Percentiles rank a stretch among this genome's conserved stretches.
These are phyloP conservation scores for Clostera curtula DNA, from an alignment of 2,888 invertebrate species.

Conservation along the genomic window DNA sequence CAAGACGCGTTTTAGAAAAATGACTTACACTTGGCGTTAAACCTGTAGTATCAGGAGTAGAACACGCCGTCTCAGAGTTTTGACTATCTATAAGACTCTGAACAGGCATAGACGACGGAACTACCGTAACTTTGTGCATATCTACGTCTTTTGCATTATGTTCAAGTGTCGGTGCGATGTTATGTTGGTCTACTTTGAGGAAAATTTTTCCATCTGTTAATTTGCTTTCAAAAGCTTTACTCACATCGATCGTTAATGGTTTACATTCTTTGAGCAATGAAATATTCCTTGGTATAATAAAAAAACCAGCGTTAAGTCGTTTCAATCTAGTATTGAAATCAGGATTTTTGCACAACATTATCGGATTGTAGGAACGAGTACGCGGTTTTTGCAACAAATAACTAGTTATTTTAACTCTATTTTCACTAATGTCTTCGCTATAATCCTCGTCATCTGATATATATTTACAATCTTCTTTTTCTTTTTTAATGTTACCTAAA, in stretches of 20 bases:
- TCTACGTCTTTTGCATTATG: slow-evolving; percentile 10
- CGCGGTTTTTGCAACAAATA: slow-evolving; percentile 49
- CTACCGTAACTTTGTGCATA: slow-evolving; percentile 21
- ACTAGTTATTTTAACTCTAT: slow-evolving; percentile 38
- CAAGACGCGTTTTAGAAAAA: no score
- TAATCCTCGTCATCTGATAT: slow-evolving; percentile 3
- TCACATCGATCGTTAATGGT: slow-evolving; percentile 54
- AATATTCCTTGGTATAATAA: slow-evolving; percentile 44
- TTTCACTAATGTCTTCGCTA: slow-evolving; percentile 16
- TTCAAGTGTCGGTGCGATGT: slow-evolving; percentile 7
- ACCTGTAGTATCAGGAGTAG: no score
- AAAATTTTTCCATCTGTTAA: slow-evolving; percentile 43
- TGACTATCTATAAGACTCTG: slow-evolving; percentile 39
- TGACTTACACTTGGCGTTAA: no score
- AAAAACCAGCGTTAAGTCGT: slow-evolving; percentile 48
- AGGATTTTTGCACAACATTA: slow-evolving; percentile 59
- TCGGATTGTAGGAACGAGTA: slow-evolving; percentile 45
- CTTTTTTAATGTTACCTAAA: slow-evolving; percentile 7
- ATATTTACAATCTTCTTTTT: no score
- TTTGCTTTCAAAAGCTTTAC: slow-evolving; percentile 52
- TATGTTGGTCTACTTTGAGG: slow-evolving; percentile 22
- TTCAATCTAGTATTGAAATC: slow-evolving; percentile 61
- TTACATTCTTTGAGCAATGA: slow-evolving; percentile 42
- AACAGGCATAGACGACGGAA: slow-evolving; percentile 37
- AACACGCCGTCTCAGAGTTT: no score